A percentile compares a stretch with the other conserved stretches of the same genome.
Evolutionary conservation across 2,113 vertebrate genomes (phyloP).

Genomic region (Clarias macrocephalus): DNA sequence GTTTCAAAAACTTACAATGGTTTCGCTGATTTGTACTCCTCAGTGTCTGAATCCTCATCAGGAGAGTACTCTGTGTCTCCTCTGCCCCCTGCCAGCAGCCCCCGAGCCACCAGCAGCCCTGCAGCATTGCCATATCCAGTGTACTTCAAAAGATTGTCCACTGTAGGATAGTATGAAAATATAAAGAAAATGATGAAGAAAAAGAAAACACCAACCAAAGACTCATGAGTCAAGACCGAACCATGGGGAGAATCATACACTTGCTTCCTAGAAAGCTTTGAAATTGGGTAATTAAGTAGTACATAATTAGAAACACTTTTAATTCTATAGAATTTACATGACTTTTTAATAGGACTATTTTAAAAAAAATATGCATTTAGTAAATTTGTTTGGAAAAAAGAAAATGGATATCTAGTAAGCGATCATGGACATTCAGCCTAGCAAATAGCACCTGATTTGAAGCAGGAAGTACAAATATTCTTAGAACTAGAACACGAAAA

Average conservation of each 20-base stretch:
- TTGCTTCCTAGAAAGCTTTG: not conserved
- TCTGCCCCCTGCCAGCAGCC: constrained; percentile 89
- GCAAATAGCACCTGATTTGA: not conserved
- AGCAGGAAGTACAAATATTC: not conserved
- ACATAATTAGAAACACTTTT: not conserved
- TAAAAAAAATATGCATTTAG: not conserved
- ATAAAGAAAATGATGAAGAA: not conserved
- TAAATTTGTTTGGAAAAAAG: not conserved
- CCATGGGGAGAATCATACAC: not conserved
- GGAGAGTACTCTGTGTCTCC: constrained; percentile 95
- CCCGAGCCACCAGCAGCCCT: constrained; percentile 88
- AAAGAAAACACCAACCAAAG: no score
- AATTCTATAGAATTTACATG: not conserved
- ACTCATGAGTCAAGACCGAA: not conserved
- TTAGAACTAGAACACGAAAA: not conserved
- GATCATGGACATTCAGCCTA: not conserved
- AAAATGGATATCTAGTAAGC: not conserved
- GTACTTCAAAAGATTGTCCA: constrained; percentile 95
- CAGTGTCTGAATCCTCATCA: constrained; percentile 95
- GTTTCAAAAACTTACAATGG: constrained; percentile 74
- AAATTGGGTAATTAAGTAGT: not conserved
- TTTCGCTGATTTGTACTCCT: constrained; percentile 95
- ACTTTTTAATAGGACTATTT: not conserved
- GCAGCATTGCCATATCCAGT: constrained; percentile 96
- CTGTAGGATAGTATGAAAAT: constrained; percentile 63